Conservation (phyloP, 1,140 invertebrate species). For the Anastatus disparis region DNA sequence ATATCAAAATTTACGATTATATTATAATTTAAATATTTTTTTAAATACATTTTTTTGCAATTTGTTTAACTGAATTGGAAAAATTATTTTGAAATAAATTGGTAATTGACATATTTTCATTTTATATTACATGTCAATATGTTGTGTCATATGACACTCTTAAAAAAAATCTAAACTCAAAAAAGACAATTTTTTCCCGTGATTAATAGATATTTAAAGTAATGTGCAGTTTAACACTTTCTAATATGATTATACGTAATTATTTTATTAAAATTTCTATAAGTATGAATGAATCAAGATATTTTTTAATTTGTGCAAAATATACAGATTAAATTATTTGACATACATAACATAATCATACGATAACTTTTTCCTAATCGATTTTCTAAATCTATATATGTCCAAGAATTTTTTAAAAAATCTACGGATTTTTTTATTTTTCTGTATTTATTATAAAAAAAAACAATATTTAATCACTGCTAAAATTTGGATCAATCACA, state of each 20-base stretch:
- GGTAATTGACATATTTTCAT: no score
- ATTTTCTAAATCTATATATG: constrained; percentile 12
- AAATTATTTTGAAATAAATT: no score
- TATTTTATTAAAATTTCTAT: constrained; percentile 33
- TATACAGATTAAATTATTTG: constrained; percentile 39
- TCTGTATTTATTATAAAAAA: constrained; percentile 29
- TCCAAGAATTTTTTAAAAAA: constrained; percentile 14
- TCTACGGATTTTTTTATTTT: not conserved
- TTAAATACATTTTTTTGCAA: no score
- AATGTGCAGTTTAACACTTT: constrained; percentile 4
- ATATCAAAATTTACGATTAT: no score
- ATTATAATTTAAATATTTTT: no score
- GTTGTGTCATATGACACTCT: no score
- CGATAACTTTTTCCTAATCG: constrained; percentile 10
- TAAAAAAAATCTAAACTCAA: constrained; percentile 4
- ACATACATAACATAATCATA: constrained; percentile 26
- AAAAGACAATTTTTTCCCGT: not conserved
- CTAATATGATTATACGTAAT: constrained; percentile 16
- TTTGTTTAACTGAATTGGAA: no score
- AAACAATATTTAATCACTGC: constrained; percentile 15
- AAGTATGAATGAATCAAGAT: constrained; percentile 27
- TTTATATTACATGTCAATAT: no score
- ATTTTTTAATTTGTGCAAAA: constrained; percentile 42
- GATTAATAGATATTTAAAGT: constrained; percentile 6
- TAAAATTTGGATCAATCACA: constrained; percentile 20